These are phyloP conservation scores for Gnathonemus echidnorhynchus DNA, from an alignment of 2,113 vertebrate species.

Conservation along the genomic window DNA sequence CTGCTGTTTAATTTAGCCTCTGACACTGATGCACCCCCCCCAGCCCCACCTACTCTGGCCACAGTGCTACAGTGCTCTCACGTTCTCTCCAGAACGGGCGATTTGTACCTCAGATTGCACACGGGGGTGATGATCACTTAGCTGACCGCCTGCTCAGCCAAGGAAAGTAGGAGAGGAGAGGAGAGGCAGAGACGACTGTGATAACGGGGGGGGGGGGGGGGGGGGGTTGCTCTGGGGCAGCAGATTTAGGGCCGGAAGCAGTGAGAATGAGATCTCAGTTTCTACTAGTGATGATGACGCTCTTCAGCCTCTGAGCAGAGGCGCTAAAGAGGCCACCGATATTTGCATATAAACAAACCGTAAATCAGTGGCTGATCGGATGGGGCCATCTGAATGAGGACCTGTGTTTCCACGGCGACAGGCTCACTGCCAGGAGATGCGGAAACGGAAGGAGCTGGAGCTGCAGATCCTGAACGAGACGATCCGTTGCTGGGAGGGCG, in stretches of 20 bases:
- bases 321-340: neutral
- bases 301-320: neutral
- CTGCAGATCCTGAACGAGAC: conserved; percentile 88
- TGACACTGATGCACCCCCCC: neutral
- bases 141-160: neutral
- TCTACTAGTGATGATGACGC: neutral
- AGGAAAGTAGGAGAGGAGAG: neutral
- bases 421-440: conserved; percentile 92
- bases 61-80: neutral
- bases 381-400: neutral
- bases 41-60: neutral
- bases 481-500: conserved; percentile 93
- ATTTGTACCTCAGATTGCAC: neutral
- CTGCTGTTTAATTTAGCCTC: conserved; percentile 8
- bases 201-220: neutral
- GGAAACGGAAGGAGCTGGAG: conserved; percentile 92
- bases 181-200: neutral
- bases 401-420: conserved; percentile 41
- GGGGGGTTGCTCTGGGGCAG: neutral
- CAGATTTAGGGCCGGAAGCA: neutral
- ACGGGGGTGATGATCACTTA: neutral
- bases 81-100: neutral
- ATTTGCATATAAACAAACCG: neutral
- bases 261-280: neutral
- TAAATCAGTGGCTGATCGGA: neutral